phyloP scores from a whole-genome alignment of 2,888 invertebrate genomes.

The Microdon myrmicae region DNA sequence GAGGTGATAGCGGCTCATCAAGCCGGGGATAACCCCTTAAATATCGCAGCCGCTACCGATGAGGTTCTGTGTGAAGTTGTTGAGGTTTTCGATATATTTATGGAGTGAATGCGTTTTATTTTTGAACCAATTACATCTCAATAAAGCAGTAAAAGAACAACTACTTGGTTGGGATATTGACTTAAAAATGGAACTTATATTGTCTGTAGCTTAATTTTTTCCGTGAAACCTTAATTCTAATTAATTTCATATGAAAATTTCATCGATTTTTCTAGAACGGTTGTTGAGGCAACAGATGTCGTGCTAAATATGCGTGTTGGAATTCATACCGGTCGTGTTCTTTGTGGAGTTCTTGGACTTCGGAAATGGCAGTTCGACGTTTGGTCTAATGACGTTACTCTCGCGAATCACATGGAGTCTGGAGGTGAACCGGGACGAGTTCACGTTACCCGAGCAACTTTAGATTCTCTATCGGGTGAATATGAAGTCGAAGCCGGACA shows the following conservation, averaged over 20 bases:
- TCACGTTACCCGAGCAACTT: constrained; percentile 74
- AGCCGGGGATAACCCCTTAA: too few species aligned
- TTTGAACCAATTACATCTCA: too few species aligned
- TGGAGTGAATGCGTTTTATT: too few species aligned
- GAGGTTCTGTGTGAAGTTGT: too few species aligned
- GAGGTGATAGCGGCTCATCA: too few species aligned
- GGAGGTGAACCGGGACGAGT: constrained; percentile 88
- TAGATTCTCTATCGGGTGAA: constrained; percentile 86
- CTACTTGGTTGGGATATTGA: too few species aligned
- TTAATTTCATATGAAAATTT: not conserved
- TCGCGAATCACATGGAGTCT: constrained; percentile 90
- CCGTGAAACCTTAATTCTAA: not conserved
- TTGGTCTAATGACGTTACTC: constrained; percentile 92
- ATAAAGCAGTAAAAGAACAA: too few species aligned
- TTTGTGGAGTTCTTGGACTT: constrained; percentile 89
- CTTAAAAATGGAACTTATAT: too few species aligned
- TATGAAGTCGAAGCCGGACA: constrained; percentile 91
- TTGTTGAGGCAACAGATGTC: constrained; percentile 92
- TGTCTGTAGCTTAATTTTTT: too few species aligned
- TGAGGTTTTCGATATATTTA: too few species aligned
- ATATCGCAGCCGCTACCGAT: too few species aligned
- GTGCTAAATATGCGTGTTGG: constrained; percentile 93
- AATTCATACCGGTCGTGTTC: constrained; percentile 88
- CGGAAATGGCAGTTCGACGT: constrained; percentile 95
- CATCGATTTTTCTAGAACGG: constrained; percentile 70